A percentile compares a stretch with the other conserved stretches of the same genome.
These are phyloP conservation scores for Rhagoletis pomonella DNA, from an alignment of 1,140 invertebrate genomes.

Conservation along the genomic window DNA sequence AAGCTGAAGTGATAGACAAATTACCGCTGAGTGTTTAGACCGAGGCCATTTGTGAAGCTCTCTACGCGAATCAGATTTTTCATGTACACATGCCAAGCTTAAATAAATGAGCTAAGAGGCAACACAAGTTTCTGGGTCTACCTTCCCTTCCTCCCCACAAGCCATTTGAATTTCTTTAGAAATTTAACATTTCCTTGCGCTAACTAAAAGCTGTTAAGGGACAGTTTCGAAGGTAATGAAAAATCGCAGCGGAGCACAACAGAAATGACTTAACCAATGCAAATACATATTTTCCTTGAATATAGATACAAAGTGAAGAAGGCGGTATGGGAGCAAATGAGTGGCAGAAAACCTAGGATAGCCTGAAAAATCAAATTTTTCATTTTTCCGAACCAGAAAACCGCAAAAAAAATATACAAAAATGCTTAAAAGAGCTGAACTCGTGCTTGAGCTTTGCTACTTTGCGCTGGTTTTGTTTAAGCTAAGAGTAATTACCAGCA, in stretches of 20 bases:
- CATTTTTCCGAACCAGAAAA: neutral
- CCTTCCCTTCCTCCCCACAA: neutral
- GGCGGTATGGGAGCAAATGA: neutral
- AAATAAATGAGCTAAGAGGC: slow-evolving; percentile 43
- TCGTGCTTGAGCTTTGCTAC: neutral
- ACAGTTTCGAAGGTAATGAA: slow-evolving; percentile 3
- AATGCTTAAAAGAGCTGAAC: neutral
- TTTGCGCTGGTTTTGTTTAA: neutral
- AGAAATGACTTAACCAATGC: no score
- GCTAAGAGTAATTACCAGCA: neutral
- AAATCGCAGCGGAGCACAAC: neutral
- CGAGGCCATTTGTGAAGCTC: slow-evolving; percentile 23
- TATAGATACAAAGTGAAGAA: no score
- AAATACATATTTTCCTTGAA: neutral
- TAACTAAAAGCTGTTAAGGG: neutral
- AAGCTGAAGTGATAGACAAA: slow-evolving; percentile 63
- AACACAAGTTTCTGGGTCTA: neutral
- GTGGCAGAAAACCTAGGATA: neutral
- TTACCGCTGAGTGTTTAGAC: slow-evolving; percentile 62
- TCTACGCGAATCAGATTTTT: slow-evolving; percentile 45
- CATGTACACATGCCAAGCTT: slow-evolving; percentile 46
- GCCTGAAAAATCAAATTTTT: neutral
- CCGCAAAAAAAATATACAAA: neutral
- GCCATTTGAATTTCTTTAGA: neutral
- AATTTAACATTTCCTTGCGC: neutral